Conservation (phyloP, 30 jellyfish, hydroid and myxozoan species). For the Hydra vulgaris region DNA sequence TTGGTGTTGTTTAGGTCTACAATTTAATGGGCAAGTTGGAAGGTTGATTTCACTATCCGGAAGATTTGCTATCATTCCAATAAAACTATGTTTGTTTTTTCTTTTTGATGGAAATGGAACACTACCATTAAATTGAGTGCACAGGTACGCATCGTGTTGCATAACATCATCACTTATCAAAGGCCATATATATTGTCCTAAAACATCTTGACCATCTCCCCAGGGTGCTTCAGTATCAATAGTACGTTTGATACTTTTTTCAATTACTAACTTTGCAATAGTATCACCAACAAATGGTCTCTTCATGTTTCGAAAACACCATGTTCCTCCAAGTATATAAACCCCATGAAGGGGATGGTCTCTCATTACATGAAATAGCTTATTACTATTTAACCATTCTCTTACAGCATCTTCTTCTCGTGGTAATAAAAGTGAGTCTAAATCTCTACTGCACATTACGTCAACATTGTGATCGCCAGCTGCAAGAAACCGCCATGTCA, state of each 20-base stretch:
- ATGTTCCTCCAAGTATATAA: slow-evolving; percentile 11
- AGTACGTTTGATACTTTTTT: neutral
- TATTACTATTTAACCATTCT: slow-evolving; percentile 5
- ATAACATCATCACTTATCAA: neutral
- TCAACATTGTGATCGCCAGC: neutral
- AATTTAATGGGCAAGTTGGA: slow-evolving; percentile 4
- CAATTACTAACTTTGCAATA: neutral
- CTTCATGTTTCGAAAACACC: slow-evolving; percentile 1
- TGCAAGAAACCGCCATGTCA: slow-evolving; percentile 20
- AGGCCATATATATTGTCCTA: neutral
- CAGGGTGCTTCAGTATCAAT: neutral
- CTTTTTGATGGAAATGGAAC: slow-evolving; percentile 12
- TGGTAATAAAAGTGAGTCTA: slow-evolving; percentile 10
- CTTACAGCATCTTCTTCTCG: slow-evolving; percentile 23
- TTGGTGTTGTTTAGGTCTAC: slow-evolving; percentile 14
- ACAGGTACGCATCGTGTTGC: slow-evolving; percentile 21
- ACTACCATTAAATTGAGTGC: slow-evolving; percentile 3
- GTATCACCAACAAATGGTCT: neutral
- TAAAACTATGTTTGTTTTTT: neutral
- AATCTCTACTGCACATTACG: slow-evolving; percentile 5
- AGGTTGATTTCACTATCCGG: neutral
- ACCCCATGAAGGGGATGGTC: neutral
- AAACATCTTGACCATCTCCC: slow-evolving; percentile 11
- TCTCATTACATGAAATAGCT: slow-evolving; percentile 18
- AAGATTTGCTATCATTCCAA: slow-evolving; percentile 5